Evolutionary conservation across 2,797 vertebrate genomes (phyloP), one percentile per base, ranked within the genome.

Genomic region (Coregonus sp.): DNA sequence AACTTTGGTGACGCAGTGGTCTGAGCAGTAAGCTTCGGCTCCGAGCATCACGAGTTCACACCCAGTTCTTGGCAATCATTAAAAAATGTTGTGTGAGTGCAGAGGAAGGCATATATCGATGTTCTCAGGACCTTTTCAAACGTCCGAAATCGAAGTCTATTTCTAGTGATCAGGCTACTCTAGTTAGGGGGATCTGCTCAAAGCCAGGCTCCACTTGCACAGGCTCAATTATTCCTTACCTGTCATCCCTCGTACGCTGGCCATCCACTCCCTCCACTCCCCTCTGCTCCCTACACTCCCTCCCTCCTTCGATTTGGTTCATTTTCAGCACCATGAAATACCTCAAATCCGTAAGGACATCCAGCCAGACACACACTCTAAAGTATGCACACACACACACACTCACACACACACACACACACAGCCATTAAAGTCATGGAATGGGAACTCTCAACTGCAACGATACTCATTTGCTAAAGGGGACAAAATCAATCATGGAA

Each of bases 191-290:
- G 73, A 84, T 76, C 59, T 76, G 11, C 31, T 11, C 72, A 75
- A 11, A 18, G 25, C 50, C 50, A 52, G 18, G 70, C 70, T 72
- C 5, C 25, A 31, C 50, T 54, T 20, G 59, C 54, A 70, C 16
- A 74, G 68, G 11, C 72, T 83, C 74, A 84, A 71, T 81, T 84
- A 79, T 88, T 85, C 79, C 16, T 56, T n/a, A 77, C 51, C 85
- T 75, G 72, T 81, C 81, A 82, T 72, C 29, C 52, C 50, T 74
- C 66, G 20, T 77, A 69, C 70, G 68, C 77, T 75, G 79, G 81
- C 79, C 75, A 73, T 79, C 72, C 77, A 73, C 40, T 70, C 25
- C 14, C 11, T 68, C 6, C 18, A 63, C 29, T 11, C 18, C 31
- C 35, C 9, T 47, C 2, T 2, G 40, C 40, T 47, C 9, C 40